phyloP scores from a whole-genome alignment of 1,140 invertebrate genomes.

The Macrosteles quadrilineatus region DNA sequence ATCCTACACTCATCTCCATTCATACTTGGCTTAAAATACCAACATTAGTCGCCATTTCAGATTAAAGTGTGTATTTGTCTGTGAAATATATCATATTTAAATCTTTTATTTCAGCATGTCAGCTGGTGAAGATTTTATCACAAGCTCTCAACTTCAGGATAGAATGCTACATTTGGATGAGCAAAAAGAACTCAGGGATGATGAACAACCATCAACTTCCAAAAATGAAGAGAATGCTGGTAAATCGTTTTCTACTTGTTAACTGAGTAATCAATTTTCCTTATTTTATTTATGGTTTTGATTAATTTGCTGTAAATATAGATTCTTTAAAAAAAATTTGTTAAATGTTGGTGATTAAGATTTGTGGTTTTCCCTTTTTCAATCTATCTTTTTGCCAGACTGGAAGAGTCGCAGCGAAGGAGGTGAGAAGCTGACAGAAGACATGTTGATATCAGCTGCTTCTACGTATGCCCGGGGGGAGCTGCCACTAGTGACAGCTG shows the following conservation, averaged over 20 bases:
- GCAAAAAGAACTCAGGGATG: slow-evolving; percentile 19
- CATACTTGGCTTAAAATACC: too few species aligned
- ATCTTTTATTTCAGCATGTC: slow-evolving; percentile 60
- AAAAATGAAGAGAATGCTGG: background rate
- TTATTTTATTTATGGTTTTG: background rate
- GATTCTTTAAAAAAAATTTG: background rate
- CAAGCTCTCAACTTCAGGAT: slow-evolving; percentile 66
- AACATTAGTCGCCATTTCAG: too few species aligned
- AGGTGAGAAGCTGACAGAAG: slow-evolving; percentile 75
- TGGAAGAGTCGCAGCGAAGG: slow-evolving; percentile 51
- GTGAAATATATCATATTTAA: too few species aligned
- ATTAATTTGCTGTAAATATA: background rate
- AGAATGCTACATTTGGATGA: slow-evolving; percentile 26
- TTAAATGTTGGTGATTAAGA: background rate
- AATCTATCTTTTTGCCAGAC: slow-evolving; percentile 38
- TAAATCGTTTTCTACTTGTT: background rate
- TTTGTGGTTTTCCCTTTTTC: background rate
- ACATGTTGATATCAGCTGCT: slow-evolving; percentile 76
- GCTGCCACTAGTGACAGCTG: slow-evolving; percentile 71
- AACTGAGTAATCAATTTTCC: background rate
- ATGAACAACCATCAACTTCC: background rate
- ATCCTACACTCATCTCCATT: too few species aligned
- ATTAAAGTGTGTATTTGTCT: too few species aligned
- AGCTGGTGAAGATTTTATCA: slow-evolving; percentile 84
- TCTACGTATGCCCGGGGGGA: slow-evolving; percentile 76